Base-by-base conservation (phyloP, 2,797 vertebrate genomes). In the Cygnus olor region DNA sequence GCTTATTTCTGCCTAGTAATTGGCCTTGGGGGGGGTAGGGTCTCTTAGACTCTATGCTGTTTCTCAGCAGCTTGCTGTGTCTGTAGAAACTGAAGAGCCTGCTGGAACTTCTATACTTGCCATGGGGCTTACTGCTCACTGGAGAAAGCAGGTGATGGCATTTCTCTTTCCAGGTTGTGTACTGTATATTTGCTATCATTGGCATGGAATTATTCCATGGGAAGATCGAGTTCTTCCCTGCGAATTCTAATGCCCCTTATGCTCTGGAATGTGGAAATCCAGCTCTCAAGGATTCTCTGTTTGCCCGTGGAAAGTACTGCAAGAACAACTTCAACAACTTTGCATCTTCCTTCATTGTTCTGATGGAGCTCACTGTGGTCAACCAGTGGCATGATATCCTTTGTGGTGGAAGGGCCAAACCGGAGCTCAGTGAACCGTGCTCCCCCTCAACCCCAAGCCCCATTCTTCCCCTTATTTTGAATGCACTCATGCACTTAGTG, bases 371-470 rank as follows among this genome's bases (percentile, higher is more conserved):
- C 85, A 99, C 99, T 0, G 98, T 99, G 60, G 99, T 99, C 91
- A 99, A 99, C 97, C 99, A 99, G 96, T 99, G 99, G 99, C 99
- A 99, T 0, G 97, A 99, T 99, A 99, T 99, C 99, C 99, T 99
- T 98, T 95, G 71, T 40, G 63, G 44, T 18, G 6, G 9, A 12
- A 24, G 3, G 42, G 45, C 44, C 38, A 63, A 16, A 10, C 10
- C 28, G 32, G 42, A 58, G 45, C 21, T n/a, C 38, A 32, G 40
- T 30, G 24, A 51, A 54, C 38, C 16, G 0, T 2, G 14, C 10
- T 58, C 38, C 28, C 49, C 34, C 13, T 28, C 9, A 14, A 21
- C 42, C 25, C 40, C 19, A 30, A 30, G 63, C 30, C 36, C 40
- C 3, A 2, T 25, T 70, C 32, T 57, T 61, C 44, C 45, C 10